Evolutionary conservation across 2,113 vertebrate genomes (phyloP).

Genomic region (Patagioenas fasciata): DNA sequence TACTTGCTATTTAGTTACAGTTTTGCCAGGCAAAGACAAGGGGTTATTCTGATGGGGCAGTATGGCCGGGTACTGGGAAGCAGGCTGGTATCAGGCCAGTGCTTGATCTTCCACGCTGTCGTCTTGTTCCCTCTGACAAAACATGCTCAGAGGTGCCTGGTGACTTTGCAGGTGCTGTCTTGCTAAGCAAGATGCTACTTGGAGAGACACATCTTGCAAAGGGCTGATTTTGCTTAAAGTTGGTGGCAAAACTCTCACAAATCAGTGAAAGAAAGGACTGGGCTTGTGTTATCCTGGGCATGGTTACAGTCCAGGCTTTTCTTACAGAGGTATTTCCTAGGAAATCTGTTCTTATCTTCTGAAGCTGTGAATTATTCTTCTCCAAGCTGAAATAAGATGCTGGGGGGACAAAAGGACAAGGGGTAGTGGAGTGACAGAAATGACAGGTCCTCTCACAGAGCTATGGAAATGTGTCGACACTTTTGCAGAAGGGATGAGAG

Average conservation of each 20-base stretch:
- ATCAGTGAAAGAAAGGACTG: neutral
- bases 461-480: slow-evolving; percentile 59
- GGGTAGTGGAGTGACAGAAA: slow-evolving; percentile 52
- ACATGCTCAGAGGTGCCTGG: rapidly evolving
- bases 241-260: neutral
- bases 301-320: neutral
- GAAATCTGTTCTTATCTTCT: slow-evolving; percentile 51
- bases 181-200: neutral
- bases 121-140: neutral
- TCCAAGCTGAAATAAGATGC: slow-evolving; percentile 49
- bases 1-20: neutral
- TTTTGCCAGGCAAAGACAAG: neutral
- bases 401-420: slow-evolving; percentile 52
- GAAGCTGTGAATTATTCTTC: slow-evolving; percentile 48
- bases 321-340: slow-evolving; percentile 16
- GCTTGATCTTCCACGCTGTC: neutral
- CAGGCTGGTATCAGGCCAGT: neutral
- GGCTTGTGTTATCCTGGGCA: neutral
- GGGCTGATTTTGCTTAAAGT: neutral
- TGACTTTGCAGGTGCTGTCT: neutral
- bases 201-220: neutral
- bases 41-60: neutral
- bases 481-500: slow-evolving; percentile 59
- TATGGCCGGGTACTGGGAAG: neutral
- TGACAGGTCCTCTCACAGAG: slow-evolving; percentile 54